Base-by-base conservation (phyloP, 2,797 vertebrate species). In the Melanotaenia nigrans region DNA sequence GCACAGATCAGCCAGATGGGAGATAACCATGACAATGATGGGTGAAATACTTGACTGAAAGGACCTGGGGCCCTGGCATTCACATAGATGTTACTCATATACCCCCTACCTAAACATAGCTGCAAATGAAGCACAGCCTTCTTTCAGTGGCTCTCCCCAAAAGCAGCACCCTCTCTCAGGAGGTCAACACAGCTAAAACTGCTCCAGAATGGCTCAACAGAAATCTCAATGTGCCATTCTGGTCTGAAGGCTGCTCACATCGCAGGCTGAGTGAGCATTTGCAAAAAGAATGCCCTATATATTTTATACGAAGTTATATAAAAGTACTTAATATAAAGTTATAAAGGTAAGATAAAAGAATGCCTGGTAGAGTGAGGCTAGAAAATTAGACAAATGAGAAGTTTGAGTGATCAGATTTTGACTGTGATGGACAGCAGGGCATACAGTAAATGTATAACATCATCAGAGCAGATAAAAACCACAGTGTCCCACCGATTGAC, bases 401-500 rank as follows among this genome's bases (percentile, higher is more conserved):
- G 7, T 13, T 57, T 56, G 36, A 38, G 16, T 33, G 33, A 20
- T 56, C 1, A 25, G 60, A 63, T 24, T 58, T 53, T 35, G 47
- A 32, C 12, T 5, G 18, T 45, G 67, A 64, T n/a, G 6, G 38
- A 55, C 54, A 47, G 14, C 10, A 20, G 68, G 42, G 28, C 33
- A 63, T 45, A 51, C 47, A 42, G 30, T 13, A 33, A 57, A 40
- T 10, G 8, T 47, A 24, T 20, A n/a, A 54, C 1, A 2, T 47
- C 61, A 35, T 42, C 45, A 59, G 68, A 76, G 51, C 6, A 13
- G n/a, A 12, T 1, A 6, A 58, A 74, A 84, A 77, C 5, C 33
- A 0, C 42, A 4, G 61, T 33, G 63, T 65, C 20, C 25, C 33
- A 24, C 22, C 66, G 73, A 85, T 87, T 81, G 77, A 78, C 81